Conservation (phyloP, 30 jellyfish, hydroid and myxozoan species). For the Hydractinia echinata region DNA sequence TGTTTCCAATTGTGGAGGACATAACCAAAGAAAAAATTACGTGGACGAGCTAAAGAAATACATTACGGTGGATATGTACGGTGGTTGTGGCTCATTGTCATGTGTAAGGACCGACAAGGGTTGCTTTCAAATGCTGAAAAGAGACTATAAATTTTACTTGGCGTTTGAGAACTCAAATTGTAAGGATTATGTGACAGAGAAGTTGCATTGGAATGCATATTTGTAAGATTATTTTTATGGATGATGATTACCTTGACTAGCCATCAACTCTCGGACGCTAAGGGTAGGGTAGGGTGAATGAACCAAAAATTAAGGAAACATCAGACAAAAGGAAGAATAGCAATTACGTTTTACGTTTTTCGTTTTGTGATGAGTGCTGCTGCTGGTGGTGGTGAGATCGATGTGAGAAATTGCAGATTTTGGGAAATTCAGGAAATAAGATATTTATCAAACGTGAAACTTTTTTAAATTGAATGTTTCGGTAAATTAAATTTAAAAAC, state of each 20-base stretch:
- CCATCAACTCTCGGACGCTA: too few species aligned
- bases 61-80: constrained; percentile 29
- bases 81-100: constrained; percentile 21
- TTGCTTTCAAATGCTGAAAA: constrained; percentile 25
- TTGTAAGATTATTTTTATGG: constrained; percentile 8
- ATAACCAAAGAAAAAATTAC: neutral
- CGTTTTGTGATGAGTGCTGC: too few species aligned
- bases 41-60: constrained; percentile 13
- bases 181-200: constrained; percentile 41
- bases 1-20: constrained; percentile 22
- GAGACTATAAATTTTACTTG: constrained; percentile 29
- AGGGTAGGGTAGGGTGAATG: too few species aligned
- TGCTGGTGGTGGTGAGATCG: too few species aligned
- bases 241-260: neutral
- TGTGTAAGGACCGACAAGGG: constrained; percentile 1
- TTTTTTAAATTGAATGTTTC: too few species aligned
- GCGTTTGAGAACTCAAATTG: constrained; percentile 32
- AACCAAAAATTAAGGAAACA: too few species aligned
- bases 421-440: too few species aligned
- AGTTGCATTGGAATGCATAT: constrained; percentile 27
- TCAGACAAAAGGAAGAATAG: too few species aligned
- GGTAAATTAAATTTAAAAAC: too few species aligned
- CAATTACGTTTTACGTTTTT: too few species aligned
- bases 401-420: too few species aligned
- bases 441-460: too few species aligned